phyloP scores from a whole-genome alignment of 1,140 invertebrate genomes.

The Agrypnia vestita region DNA sequence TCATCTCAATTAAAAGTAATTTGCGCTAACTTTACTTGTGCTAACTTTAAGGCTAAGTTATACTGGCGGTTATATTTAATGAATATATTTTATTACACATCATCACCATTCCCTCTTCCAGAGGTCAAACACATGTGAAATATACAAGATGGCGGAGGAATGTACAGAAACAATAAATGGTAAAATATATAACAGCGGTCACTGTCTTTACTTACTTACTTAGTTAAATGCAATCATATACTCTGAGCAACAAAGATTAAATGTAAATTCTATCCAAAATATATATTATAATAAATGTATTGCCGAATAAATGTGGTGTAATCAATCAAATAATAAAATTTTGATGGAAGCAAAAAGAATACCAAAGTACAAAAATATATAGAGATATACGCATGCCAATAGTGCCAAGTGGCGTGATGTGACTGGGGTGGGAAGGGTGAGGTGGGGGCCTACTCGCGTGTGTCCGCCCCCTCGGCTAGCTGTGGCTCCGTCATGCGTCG shows the following conservation, averaged over 20 bases:
- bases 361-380: constrained; percentile 59
- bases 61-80: neutral
- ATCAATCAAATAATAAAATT: constrained; percentile 57
- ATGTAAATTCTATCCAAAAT: constrained; percentile 14
- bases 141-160: constrained; percentile 12
- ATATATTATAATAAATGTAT: constrained; percentile 40
- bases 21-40: neutral
- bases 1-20: too few relatives aligned
- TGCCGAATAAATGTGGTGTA: constrained; percentile 26
- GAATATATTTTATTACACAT: neutral
- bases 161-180: constrained; percentile 15
- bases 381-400: constrained; percentile 61
- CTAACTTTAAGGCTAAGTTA: constrained; percentile 6
- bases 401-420: constrained; percentile 60
- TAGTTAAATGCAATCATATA: constrained; percentile 8
- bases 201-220: neutral
- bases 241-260: constrained; percentile 21
- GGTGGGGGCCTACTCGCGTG: constrained; percentile 54
- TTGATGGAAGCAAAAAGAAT: constrained; percentile 59
- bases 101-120: neutral
- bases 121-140: constrained; percentile 7
- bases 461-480: constrained; percentile 79
- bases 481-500: constrained; percentile 90
- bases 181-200: neutral
- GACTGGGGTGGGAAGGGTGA: constrained; percentile 30